phyloP scores from a whole-genome alignment of 2,797 vertebrate genomes.

The Myripristis jacobus region DNA sequence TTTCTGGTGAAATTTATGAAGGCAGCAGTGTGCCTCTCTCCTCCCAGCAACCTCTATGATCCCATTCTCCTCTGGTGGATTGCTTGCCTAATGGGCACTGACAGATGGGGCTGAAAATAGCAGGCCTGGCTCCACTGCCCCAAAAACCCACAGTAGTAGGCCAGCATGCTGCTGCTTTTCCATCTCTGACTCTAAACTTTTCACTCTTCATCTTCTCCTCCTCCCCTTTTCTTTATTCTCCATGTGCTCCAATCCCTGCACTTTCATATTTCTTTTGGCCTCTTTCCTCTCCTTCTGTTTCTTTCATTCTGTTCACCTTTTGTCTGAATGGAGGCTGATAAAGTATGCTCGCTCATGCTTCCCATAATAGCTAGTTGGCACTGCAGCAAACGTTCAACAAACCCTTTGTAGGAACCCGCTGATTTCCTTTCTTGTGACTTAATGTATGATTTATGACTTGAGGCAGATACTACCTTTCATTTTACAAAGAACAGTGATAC shows the following conservation, averaged over 20 bases:
- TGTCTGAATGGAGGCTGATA: conserved; percentile 58
- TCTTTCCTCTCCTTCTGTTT: conserved; percentile 27
- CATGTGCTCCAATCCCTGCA: conserved; percentile 21
- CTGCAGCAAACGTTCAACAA: conserved; percentile 43
- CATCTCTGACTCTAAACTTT: conserved; percentile 58
- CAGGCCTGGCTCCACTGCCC: conserved; percentile 71
- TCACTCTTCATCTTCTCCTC: conserved; percentile 40
- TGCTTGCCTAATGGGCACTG: conserved; percentile 85
- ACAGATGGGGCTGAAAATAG: conserved; percentile 85
- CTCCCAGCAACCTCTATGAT: conserved; percentile 83
- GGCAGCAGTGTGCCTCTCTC: conserved; percentile 73
- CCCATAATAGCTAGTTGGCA: conserved; percentile 49
- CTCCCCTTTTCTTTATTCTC: conserved; percentile 33
- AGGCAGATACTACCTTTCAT: conserved; percentile 65
- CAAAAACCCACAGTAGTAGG: conserved; percentile 71
- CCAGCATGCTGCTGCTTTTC: conserved; percentile 57
- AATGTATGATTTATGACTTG: conserved; percentile 72
- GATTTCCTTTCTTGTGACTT: conserved; percentile 70
- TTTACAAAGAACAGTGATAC: conserved; percentile 56
- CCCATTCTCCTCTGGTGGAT: conserved; percentile 86
- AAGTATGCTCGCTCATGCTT: conserved; percentile 44
- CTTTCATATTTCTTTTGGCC: conserved; percentile 48
- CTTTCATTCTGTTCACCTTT: conserved; percentile 50
- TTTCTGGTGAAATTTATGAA: conserved; percentile 83
- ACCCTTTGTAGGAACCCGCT: conserved; percentile 57